Evolutionary conservation across 2,113 vertebrate genomes (phyloP), one percentile per base, ranked within the genome.

Genomic region (Zingel zingel): DNA sequence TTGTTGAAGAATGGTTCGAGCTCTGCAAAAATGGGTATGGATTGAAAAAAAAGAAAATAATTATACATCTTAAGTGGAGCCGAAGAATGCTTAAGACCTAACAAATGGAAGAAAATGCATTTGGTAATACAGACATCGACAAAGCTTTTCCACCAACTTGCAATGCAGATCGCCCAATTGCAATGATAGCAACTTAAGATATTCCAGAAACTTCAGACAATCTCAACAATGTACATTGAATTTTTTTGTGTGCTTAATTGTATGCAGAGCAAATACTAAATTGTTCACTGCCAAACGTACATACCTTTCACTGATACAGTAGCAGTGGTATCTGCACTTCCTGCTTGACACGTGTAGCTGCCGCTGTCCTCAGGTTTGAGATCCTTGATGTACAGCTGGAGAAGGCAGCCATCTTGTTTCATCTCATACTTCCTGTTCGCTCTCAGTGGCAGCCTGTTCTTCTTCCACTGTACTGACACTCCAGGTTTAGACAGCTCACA

Each of bases 1-100:
- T 95, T 89, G 65, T 48, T 90, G 91, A 97, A 97, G 62, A 89
- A 84, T 58, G 83, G 33, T 18, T 68, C 3, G 16, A 78, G 71
- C 43, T 74, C 71, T 74, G 36, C 14, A 27, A 58, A 58, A 50
- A 19, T 23, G 12, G 13, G 5, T 39, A 19, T 47, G 36, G n/a
- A 76, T 76, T 15, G 5, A 6, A 19, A 15, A 45, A 50, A 48
- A 53, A 48, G 54, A 18, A 27, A 13, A 54, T 2, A 11, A 16
- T 23, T 27, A 19, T 30, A 21, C 8, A 53, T 39, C 13, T 23
- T 50, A 50, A 7, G 30, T 18, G 30, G 2, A 39, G 27, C 19
- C 2, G 2, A 10, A 75, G 4, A 27, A 1, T 5, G 5, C 39
- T 27, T 48, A 11, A 48, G 4, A 21, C 23, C n/a, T 21, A 65